Conservation (phyloP, 2,797 vertebrate genomes). For the Ispidina lecontei region DNA sequence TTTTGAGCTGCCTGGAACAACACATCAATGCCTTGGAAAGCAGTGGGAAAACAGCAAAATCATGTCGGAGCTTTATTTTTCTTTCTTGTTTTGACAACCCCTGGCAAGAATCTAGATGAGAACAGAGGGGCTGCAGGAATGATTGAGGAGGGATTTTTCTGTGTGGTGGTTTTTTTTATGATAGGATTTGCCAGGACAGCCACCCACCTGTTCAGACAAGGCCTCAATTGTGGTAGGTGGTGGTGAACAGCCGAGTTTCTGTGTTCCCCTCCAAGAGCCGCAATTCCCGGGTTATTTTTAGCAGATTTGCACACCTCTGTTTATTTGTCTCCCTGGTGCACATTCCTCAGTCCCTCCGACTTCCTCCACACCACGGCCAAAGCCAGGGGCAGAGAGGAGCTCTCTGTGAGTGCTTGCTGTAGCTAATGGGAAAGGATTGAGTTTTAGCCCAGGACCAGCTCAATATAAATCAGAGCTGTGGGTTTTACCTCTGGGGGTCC, state of each 20-base stretch:
- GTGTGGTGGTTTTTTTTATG: background rate
- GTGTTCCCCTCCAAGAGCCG: slow-evolving; percentile 8
- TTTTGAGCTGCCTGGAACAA: background rate
- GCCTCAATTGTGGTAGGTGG: slow-evolving; percentile 19
- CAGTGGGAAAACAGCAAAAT: slow-evolving; percentile 23
- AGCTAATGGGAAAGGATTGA: background rate
- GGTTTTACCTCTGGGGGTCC: background rate
- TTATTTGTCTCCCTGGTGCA: slow-evolving; percentile 57
- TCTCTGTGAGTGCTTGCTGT: accelerated
- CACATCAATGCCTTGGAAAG: background rate
- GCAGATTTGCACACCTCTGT: slow-evolving; percentile 67
- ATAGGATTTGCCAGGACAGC: slow-evolving; percentile 48
- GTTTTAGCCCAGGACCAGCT: background rate
- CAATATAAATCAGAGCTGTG: background rate
- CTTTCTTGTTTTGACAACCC: slow-evolving; percentile 65
- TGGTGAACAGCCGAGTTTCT: slow-evolving; percentile 31
- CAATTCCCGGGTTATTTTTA: slow-evolving; percentile 58
- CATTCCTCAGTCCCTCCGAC: slow-evolving; percentile 30
- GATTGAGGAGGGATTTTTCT: slow-evolving; percentile 46
- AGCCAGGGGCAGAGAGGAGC: background rate
- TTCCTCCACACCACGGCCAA: background rate
- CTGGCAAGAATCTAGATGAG: slow-evolving; percentile 55
- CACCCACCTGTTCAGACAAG: slow-evolving; percentile 71
- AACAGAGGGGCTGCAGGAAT: slow-evolving; percentile 35
- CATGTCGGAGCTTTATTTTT: slow-evolving; percentile 9